Evolutionary conservation across 2,113 vertebrate genomes (phyloP).

Genomic region (Egretta garzetta): DNA sequence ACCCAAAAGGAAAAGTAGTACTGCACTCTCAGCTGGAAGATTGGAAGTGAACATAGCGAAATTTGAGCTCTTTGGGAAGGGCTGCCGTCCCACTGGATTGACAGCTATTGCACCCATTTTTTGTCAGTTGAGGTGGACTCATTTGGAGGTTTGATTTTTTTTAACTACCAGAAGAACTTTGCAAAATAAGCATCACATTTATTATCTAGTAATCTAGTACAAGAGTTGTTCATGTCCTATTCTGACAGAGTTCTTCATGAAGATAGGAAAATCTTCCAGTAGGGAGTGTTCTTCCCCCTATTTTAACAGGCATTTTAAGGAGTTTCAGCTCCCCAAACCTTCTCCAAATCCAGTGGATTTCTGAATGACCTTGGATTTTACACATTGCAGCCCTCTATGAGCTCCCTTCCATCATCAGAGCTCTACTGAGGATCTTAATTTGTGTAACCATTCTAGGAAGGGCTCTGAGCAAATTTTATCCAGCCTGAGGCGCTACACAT

Average conservation of each 20-base stretch:
- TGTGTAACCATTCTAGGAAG: background rate
- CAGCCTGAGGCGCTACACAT: background rate
- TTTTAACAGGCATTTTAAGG: background rate
- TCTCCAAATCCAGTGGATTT: background rate
- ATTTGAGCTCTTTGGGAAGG: background rate
- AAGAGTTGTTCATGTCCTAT: background rate
- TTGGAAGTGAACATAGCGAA: background rate
- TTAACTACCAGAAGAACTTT: background rate
- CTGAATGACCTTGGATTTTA: background rate
- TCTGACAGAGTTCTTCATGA: background rate
- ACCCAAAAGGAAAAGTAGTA: background rate
- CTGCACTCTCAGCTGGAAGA: background rate
- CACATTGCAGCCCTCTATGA: background rate
- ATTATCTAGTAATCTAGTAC: background rate
- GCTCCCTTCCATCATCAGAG: background rate
- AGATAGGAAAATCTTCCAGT: background rate
- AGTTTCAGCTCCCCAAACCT: background rate
- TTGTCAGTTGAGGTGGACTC: background rate
- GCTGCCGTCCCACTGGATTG: background rate
- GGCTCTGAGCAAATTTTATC: constrained; percentile 2
- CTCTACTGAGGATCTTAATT: background rate
- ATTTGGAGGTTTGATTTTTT: background rate
- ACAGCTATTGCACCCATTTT: background rate
- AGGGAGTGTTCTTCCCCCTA: background rate
- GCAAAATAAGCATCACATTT: background rate